These are phyloP conservation scores for Poeciliopsis gracilis DNA, from an alignment of 2,797 vertebrate genomes.

Conservation along the genomic window DNA sequence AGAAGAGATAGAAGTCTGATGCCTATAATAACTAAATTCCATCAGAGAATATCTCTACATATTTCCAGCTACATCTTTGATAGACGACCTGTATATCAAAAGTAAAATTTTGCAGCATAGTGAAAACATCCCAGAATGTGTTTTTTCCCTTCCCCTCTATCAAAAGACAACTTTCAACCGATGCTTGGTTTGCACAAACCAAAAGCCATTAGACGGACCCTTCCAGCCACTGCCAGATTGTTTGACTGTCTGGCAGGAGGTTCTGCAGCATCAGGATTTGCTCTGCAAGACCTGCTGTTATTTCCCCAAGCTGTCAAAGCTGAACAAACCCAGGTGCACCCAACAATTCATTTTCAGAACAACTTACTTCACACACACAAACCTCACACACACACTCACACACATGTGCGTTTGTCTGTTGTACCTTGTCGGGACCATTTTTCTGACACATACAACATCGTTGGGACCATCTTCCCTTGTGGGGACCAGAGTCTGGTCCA, in stretches of 20 bases:
- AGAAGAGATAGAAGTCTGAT: not conserved
- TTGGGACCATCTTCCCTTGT: too few species aligned
- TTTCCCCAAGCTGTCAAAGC: not conserved
- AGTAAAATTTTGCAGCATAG: not conserved
- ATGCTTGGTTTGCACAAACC: not conserved
- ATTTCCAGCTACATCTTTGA: not conserved
- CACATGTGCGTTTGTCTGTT: too few species aligned
- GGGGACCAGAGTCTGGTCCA: too few species aligned
- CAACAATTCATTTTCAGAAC: not conserved
- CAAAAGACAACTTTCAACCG: not conserved
- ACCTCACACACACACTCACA: not conserved
- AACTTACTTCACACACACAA: not conserved
- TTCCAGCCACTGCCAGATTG: not conserved
- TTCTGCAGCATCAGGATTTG: slow-evolving; percentile 5
- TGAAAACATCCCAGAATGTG: not conserved
- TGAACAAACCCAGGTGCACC: not conserved
- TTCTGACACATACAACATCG: too few species aligned
- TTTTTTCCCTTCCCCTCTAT: not conserved
- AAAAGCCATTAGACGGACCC: not conserved
- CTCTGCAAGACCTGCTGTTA: not conserved
- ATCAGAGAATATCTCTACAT: not conserved
- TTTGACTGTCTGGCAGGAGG: not conserved
- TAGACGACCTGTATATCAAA: not conserved
- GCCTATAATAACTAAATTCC: not conserved
- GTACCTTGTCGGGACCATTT: too few species aligned